Conservation (phyloP, 2,113 vertebrate species). For the Mustela lutreola region DNA sequence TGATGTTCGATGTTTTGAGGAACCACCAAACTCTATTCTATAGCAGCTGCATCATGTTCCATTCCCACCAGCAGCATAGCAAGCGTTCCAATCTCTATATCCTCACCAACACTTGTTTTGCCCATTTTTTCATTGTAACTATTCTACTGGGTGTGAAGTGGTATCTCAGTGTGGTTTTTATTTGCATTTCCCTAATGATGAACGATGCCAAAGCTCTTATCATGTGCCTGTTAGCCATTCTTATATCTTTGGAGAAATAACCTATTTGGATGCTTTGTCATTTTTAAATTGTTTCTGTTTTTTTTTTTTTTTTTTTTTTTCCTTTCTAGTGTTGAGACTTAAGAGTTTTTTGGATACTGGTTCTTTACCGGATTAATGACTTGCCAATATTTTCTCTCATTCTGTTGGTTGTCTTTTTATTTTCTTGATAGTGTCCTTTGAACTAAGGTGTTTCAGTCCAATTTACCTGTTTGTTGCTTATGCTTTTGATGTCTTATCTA, state of each 20-base stretch:
- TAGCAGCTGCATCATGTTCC: neutral
- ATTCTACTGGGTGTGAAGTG: neutral
- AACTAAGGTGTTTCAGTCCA: neutral
- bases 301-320: neutral
- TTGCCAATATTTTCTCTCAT: neutral
- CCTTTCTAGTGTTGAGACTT: neutral
- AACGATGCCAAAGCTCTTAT: neutral
- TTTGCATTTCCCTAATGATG: neutral
- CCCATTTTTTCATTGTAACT: neutral
- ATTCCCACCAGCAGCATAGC: neutral
- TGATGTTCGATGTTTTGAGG: neutral
- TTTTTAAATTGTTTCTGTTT: neutral
- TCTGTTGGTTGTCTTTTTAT: neutral
- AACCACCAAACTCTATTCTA: neutral
- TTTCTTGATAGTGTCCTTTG: neutral
- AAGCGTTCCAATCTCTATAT: neutral
- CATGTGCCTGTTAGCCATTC: neutral
- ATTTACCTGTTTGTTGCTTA: neutral
- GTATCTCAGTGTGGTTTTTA: neutral
- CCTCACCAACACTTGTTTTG: neutral
- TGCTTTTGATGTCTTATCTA: conserved; percentile 12
- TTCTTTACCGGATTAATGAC: neutral
- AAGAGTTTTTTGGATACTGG: neutral
- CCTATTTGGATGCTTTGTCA: neutral
- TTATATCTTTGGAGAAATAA: neutral